These are phyloP conservation scores for Priocnemis perturbator DNA, from an alignment of 2,888 invertebrate species.

Conservation along the genomic window DNA sequence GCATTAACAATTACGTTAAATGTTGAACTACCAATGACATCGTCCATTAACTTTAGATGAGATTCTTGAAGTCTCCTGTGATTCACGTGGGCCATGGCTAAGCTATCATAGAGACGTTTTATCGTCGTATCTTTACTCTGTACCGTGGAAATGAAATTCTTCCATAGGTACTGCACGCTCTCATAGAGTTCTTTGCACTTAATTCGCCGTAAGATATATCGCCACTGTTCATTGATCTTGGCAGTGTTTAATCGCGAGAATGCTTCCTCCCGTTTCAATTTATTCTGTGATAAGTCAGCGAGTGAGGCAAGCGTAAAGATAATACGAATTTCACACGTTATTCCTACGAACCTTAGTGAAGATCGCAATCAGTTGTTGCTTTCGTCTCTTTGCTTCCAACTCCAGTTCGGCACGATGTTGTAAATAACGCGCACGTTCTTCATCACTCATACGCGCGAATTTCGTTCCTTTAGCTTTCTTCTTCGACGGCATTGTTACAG, in stretches of 20 bases:
- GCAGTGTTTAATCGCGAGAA: conserved; percentile 87
- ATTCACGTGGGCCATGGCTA: conserved; percentile 84
- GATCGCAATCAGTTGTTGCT: conserved; percentile 86
- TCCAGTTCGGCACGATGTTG: conserved; percentile 89
- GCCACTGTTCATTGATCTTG: conserved; percentile 91
- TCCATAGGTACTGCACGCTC: conserved; percentile 81
- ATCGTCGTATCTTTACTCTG: conserved; percentile 83
- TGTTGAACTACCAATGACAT: conserved; percentile 79
- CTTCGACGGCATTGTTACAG: conserved; percentile 72
- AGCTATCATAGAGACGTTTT: conserved; percentile 79
- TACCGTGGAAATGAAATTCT: conserved; percentile 80
- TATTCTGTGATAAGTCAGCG: conserved; percentile 79
- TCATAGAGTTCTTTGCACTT: conserved; percentile 86
- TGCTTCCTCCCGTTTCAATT: conserved; percentile 87
- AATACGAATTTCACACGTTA: conserved; percentile 9
- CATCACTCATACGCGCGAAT: conserved; percentile 89
- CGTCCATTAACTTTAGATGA: conserved; percentile 83
- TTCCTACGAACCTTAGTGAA: conserved; percentile 83
- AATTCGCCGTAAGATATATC: conserved; percentile 84
- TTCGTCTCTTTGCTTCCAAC: conserved; percentile 87
- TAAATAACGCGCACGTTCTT: conserved; percentile 87
- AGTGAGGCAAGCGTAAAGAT: conserved; percentile 20
- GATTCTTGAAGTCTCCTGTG: conserved; percentile 84
- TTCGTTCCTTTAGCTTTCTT: conserved; percentile 86
- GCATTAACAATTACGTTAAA: conserved; percentile 3